Evolutionary conservation across 2,797 vertebrate species (phyloP).

Genomic region (Xyrichtys novacula): DNA sequence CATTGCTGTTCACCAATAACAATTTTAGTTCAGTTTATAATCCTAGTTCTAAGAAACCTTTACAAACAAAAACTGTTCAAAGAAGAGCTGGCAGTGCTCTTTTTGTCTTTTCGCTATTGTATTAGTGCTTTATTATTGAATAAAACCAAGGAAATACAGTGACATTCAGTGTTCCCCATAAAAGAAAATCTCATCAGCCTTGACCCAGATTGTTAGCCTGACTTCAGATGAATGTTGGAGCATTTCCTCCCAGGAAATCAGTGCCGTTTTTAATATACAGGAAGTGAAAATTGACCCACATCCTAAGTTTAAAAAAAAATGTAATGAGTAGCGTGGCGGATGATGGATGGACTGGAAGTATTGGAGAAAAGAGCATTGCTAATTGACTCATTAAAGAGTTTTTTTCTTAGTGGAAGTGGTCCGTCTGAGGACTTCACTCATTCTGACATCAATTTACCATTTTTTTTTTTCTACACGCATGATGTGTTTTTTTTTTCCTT

Average conservation of each 20-base stretch:
- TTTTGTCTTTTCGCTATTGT: not conserved
- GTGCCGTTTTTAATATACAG: constrained; percentile 13
- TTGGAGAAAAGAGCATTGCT: constrained; percentile 21
- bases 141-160: no score
- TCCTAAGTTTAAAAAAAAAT: constrained; percentile 35
- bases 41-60: no score
- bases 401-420: constrained; percentile 1
- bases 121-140: not conserved
- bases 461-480: no score
- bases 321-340: constrained; percentile 5
- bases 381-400: constrained; percentile 1
- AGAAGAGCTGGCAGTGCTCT: no score
- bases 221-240: constrained; percentile 1
- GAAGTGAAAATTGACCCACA: constrained; percentile 17
- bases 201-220: not conserved
- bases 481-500: no score
- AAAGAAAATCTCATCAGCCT: constrained; percentile 1
- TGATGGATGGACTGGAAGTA: constrained; percentile 26
- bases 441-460: no score
- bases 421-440: not conserved
- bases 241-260: constrained; percentile 1
- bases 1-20: no score
- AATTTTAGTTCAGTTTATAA: no score
- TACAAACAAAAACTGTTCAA: no score
- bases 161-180: not conserved